phyloP scores from a whole-genome alignment of 2,888 invertebrate species.

The Athalia circularis region DNA sequence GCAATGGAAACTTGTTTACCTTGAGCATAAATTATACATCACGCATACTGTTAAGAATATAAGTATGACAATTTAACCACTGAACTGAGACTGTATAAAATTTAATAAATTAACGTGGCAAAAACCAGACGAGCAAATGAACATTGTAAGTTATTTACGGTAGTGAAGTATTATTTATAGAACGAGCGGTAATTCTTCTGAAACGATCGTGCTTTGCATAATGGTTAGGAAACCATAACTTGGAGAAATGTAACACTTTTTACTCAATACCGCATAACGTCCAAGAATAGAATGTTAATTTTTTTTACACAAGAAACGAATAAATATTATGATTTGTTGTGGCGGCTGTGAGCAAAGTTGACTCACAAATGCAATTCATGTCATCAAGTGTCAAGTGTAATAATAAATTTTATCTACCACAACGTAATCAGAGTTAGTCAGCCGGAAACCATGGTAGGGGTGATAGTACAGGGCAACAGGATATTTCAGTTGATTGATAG shows the following conservation, averaged over 20 bases:
- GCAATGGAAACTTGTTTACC: constrained; percentile 35
- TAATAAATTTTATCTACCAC: constrained; percentile 4
- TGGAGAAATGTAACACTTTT: too few species aligned
- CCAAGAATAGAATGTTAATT: not conserved
- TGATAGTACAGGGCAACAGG: not conserved
- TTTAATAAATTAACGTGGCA: constrained; percentile 27
- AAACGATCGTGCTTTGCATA: not conserved
- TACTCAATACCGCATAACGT: not conserved
- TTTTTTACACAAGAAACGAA: not conserved
- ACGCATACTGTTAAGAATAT: constrained; percentile 3
- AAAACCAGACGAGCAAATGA: not conserved
- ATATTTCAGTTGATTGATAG: not conserved
- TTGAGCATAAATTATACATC: constrained; percentile 31
- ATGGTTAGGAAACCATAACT: too few species aligned
- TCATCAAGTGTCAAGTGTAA: not conserved
- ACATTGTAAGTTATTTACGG: constrained; percentile 1
- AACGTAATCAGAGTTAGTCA: constrained; percentile 10
- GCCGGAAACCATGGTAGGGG: not conserved
- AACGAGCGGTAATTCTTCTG: constrained; percentile 15
- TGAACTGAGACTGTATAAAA: constrained; percentile 9
- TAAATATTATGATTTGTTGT: not conserved
- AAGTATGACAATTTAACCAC: not conserved
- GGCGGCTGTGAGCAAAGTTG: not conserved
- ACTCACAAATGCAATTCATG: not conserved
- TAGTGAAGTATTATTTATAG: constrained; percentile 7